phyloP scores from a whole-genome alignment of 2,888 invertebrate genomes.

The Oeneis ivallda region DNA sequence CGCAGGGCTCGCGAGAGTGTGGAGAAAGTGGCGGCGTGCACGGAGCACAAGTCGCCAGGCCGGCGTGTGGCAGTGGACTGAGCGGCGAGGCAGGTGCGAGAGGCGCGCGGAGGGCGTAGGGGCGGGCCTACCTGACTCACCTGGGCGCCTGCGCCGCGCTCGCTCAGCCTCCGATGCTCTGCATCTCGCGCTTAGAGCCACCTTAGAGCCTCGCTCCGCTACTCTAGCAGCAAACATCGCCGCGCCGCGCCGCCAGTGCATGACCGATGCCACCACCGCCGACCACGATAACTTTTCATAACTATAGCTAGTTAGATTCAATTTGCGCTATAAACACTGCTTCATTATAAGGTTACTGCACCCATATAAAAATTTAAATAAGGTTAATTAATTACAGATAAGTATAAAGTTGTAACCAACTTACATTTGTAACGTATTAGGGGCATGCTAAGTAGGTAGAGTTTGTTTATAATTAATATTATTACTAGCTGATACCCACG shows the following conservation, averaged over 20 bases:
- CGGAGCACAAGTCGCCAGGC: slow-evolving; percentile 76
- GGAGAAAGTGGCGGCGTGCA: slow-evolving; percentile 78
- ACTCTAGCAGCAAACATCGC: slow-evolving; percentile 41
- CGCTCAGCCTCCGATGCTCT: slow-evolving; percentile 62
- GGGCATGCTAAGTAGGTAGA: too few species aligned
- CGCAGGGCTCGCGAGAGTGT: slow-evolving; percentile 78
- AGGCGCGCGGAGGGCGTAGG: slow-evolving; percentile 69
- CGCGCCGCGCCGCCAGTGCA: slow-evolving; percentile 37
- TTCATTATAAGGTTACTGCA: slow-evolving; percentile 17
- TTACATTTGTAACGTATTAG: too few species aligned
- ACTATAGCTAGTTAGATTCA: slow-evolving; percentile 34
- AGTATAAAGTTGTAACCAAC: neutral
- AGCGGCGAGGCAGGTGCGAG: slow-evolving; percentile 71
- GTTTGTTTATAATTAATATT: too few species aligned
- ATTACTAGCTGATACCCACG: too few species aligned
- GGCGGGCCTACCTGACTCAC: slow-evolving; percentile 80
- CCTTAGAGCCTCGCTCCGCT: slow-evolving; percentile 39
- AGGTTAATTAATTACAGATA: neutral
- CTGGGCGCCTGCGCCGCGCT: slow-evolving; percentile 78
- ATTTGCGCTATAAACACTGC: slow-evolving; percentile 20
- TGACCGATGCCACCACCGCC: slow-evolving; percentile 33
- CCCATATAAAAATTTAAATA: neutral
- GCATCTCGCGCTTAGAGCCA: slow-evolving; percentile 46
- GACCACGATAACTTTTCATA: slow-evolving; percentile 36
- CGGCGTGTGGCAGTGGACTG: slow-evolving; percentile 61